Evolutionary conservation across 2,797 vertebrate species (phyloP).

Genomic region (Urophycis tenuis): DNA sequence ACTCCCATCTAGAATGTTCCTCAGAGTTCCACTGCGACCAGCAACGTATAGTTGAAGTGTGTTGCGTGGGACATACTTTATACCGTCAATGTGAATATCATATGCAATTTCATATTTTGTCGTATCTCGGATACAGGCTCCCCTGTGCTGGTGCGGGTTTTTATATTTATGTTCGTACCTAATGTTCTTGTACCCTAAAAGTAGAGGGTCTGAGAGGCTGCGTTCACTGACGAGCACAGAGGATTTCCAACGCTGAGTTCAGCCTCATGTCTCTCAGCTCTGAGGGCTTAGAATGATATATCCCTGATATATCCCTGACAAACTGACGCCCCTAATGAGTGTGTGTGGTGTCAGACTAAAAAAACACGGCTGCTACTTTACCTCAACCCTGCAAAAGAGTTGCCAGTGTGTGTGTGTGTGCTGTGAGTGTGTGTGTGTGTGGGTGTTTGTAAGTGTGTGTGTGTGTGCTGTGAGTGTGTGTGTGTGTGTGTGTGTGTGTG

Average conservation of each 20-base stretch:
- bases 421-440: too few species aligned
- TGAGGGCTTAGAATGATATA: background rate
- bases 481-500: background rate
- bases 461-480: background rate
- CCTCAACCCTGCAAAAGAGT: background rate
- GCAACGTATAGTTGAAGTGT: too few species aligned
- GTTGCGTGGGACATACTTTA: background rate
- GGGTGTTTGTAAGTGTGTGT: too few species aligned
- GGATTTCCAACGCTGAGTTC: background rate
- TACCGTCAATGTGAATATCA: background rate
- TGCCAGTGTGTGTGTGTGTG: background rate
- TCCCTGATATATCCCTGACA: background rate
- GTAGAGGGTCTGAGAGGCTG: background rate
- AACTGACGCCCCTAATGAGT: background rate
- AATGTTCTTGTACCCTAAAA: background rate
- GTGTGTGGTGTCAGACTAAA: background rate
- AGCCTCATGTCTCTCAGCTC: background rate
- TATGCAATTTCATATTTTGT: background rate
- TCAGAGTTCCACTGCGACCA: background rate
- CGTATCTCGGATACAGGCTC: background rate
- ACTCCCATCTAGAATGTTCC: background rate
- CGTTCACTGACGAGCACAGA: background rate
- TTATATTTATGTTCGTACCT: background rate
- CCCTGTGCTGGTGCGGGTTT: background rate
- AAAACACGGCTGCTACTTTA: background rate